Evolutionary conservation across 2,797 vertebrate species (phyloP).

Genomic region (Arctocebus calabarensis): DNA sequence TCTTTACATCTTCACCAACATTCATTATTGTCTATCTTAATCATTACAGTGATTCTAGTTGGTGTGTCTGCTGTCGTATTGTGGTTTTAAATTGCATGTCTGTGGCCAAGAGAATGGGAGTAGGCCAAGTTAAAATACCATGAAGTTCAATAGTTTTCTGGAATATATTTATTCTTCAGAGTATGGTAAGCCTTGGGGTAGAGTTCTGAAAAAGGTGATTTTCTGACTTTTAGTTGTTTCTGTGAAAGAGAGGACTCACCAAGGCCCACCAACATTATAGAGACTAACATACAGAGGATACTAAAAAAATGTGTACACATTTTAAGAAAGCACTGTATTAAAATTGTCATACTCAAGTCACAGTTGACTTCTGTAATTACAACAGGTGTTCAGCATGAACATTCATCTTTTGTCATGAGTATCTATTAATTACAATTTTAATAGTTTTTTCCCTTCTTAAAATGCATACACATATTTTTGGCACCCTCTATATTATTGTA

Average conservation of each 20-base stretch:
- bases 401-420: too few relatives aligned
- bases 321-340: too few relatives aligned
- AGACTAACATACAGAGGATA: not conserved
- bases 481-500: not conserved
- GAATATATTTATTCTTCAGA: not conserved
- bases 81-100: constrained; percentile 36
- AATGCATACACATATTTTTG: too few relatives aligned
- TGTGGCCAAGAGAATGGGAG: not conserved
- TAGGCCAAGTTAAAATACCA: not conserved
- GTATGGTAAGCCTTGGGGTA: not conserved
- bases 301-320: too few relatives aligned
- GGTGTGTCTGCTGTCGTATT: not conserved
- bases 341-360: too few relatives aligned
- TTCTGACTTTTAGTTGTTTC: constrained; percentile 12
- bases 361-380: too few relatives aligned
- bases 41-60: not conserved
- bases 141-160: constrained; percentile 19
- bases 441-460: too few relatives aligned
- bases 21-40: not conserved
- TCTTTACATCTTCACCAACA: not conserved
- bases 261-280: not conserved
- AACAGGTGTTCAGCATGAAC: too few relatives aligned
- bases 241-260: not conserved
- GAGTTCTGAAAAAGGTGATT: not conserved
- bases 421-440: too few relatives aligned